Percentiles rank a stretch among this genome's conserved stretches.
phyloP scores from a whole-genome alignment of 2,797 vertebrate genomes.

The Lutjanus campechanus region DNA sequence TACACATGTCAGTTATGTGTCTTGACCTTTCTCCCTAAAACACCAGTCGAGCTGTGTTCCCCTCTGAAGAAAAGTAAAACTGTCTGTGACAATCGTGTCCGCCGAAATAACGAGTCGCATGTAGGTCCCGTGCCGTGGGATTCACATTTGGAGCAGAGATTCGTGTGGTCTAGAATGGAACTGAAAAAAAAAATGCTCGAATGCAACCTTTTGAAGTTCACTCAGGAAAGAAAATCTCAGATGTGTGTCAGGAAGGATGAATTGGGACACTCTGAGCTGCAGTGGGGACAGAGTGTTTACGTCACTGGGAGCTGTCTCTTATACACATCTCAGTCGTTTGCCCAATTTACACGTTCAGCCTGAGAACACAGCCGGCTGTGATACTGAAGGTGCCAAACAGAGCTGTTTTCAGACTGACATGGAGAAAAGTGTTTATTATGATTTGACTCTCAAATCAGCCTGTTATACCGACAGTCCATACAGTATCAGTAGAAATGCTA shows the following conservation, averaged over 20 bases:
- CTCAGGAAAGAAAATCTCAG: background rate
- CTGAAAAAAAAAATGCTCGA: background rate
- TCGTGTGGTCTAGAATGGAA: background rate
- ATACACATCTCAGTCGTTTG: background rate
- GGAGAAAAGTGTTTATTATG: conserved; percentile 4
- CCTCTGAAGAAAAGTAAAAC: background rate
- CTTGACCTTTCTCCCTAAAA: no score
- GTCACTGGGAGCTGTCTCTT: background rate
- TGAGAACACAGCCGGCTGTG: conserved; percentile 36
- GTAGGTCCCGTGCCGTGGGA: conserved; percentile 38
- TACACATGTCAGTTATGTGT: no score
- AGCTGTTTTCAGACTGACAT: conserved; percentile 30
- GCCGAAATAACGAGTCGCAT: conserved; percentile 20
- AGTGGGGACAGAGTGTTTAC: background rate
- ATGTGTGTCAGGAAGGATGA: background rate
- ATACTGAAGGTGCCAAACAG: conserved; percentile 10
- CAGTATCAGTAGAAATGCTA: background rate
- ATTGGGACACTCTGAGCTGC: background rate
- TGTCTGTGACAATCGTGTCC: background rate
- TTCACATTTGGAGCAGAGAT: conserved; percentile 17
- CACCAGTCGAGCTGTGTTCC: background rate
- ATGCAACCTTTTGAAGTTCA: background rate
- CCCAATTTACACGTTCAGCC: conserved; percentile 52
- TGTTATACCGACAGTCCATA: background rate
- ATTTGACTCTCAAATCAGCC: conserved; percentile 21